These are phyloP conservation scores for Acanthurus lineatus DNA, from an alignment of 2,797 vertebrate genomes.

Conservation along the genomic window DNA sequence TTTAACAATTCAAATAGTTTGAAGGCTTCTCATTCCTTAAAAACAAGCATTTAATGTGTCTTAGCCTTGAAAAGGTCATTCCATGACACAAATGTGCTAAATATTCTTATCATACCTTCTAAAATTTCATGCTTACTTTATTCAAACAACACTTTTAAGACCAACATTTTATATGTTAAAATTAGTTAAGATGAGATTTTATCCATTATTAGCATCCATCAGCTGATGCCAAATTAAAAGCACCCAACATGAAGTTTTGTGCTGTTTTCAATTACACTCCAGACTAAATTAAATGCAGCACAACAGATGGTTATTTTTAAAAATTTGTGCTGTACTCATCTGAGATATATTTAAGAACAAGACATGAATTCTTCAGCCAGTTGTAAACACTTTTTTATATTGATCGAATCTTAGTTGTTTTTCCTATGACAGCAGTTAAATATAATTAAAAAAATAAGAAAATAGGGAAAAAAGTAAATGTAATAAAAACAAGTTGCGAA, in stretches of 20 bases:
- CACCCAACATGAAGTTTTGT: conserved; percentile 55
- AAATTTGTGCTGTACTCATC: conserved; percentile 46
- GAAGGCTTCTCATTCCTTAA: not conserved
- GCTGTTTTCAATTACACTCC: conserved; percentile 77
- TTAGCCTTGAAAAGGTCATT: not conserved
- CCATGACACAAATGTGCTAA: not conserved
- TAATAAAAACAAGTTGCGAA: not conserved
- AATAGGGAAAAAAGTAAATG: not conserved
- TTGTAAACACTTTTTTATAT: conserved; percentile 38
- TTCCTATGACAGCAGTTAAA: conserved; percentile 6
- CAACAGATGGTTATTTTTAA: conserved; percentile 68
- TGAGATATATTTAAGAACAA: conserved; percentile 39
- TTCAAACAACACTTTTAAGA: conserved; percentile 33
- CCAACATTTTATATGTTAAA: conserved; percentile 65
- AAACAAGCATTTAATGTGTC: not conserved
- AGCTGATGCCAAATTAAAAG: conserved; percentile 71
- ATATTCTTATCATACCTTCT: not conserved
- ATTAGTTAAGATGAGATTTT: conserved; percentile 59
- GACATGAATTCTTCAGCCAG: conserved; percentile 23
- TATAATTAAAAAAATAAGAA: not conserved
- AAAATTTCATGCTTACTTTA: not conserved
- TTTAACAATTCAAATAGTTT: conserved; percentile 8
- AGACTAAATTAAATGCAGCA: conserved; percentile 60
- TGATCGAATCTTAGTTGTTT: not conserved
- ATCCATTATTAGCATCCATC: conserved; percentile 61